Base-by-base conservation (phyloP, 2,797 vertebrate genomes). In the Cetoscarus ocellatus region DNA sequence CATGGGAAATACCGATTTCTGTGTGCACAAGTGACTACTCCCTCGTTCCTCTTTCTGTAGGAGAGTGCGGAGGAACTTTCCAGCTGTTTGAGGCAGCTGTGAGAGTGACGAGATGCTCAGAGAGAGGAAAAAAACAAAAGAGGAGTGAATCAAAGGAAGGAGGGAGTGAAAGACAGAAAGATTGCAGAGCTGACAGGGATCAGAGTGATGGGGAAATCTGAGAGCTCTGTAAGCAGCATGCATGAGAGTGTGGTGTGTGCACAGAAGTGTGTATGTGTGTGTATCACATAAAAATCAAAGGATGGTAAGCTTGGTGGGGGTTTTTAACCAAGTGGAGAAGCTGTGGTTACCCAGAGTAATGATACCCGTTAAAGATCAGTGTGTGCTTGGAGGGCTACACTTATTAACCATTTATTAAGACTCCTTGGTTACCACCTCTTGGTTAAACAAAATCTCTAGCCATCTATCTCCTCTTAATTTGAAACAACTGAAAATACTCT, bases 81-180 rank as follows among this genome's bases (percentile, higher is more conserved):
- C 93, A 93, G 91, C 91, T 94, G 93, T 86, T 91, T 82, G 85
- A 61, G 75, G 80, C 93, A 94, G 91, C 93, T 93, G 93, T 77
- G 80, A 44, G 73, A 49, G 57, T 51, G 66, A 64, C 64, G 17
- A 71, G 47, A 48, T 57, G 14, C 38, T 38, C 17, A 56, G 34
- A 36, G 6, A 36, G 10, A 44, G 27, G 27, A 27, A 55, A 67
- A 42, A 38, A 15, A 54, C 4, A 65, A 58, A 51, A 73, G 67
- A 70, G 67, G 75, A 83, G 82, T 66, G 12, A 83, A 90, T 86
- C 73, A 65, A 77, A 78, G 49, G 82, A 42, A 75, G 55, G 64
- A 43, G 35, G 47, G 48, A 51, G 27, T 61, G 68, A 82, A 80
- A 84, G 86, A 91, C 74, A 71, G 67, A 74, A 79, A 73, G 73